phyloP scores from a whole-genome alignment of 2,113 vertebrate genomes.

The Paratilapia polleni region DNA sequence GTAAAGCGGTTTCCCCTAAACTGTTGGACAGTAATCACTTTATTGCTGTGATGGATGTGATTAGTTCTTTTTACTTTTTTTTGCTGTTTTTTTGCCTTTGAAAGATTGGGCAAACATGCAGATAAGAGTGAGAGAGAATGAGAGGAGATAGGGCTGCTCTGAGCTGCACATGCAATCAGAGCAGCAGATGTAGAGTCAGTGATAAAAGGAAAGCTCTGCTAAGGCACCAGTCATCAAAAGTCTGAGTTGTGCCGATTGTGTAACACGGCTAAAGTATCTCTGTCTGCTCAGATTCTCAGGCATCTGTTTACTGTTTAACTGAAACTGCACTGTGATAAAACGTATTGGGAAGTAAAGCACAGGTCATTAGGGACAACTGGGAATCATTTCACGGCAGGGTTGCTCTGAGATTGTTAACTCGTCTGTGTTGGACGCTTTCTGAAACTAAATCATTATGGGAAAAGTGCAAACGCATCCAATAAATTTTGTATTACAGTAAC shows the following conservation, averaged over 20 bases:
- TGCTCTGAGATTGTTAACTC: constrained; percentile 41
- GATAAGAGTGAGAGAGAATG: constrained; percentile 53
- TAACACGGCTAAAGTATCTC: constrained; percentile 59
- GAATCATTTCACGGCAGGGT: constrained; percentile 59
- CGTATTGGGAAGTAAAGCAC: constrained; percentile 45
- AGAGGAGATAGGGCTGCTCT: constrained; percentile 57
- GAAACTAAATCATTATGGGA: constrained; percentile 13
- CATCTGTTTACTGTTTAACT: constrained; percentile 79
- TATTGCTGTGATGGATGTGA: constrained; percentile 49
- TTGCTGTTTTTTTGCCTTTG: constrained; percentile 28
- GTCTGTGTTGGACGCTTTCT: constrained; percentile 10
- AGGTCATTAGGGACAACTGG: constrained; percentile 61
- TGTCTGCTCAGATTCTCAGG: constrained; percentile 50
- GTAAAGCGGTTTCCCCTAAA: constrained; percentile 38
- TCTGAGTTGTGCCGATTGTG: constrained; percentile 58
- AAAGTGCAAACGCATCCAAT: constrained; percentile 4
- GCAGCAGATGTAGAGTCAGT: constrained; percentile 43
- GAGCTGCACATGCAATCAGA: constrained; percentile 45
- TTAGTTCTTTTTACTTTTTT: constrained; percentile 44
- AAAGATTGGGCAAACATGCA: constrained; percentile 41
- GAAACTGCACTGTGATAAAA: constrained; percentile 58
- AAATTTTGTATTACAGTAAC: constrained; percentile 19
- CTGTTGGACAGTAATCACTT: constrained; percentile 41
- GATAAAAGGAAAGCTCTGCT: constrained; percentile 58
- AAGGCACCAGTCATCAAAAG: constrained; percentile 35